Percentiles rank a stretch among this genome's conserved stretches.
Evolutionary conservation across 1,140 invertebrate genomes (phyloP).

Genomic region (Trichonephila inaurata): DNA sequence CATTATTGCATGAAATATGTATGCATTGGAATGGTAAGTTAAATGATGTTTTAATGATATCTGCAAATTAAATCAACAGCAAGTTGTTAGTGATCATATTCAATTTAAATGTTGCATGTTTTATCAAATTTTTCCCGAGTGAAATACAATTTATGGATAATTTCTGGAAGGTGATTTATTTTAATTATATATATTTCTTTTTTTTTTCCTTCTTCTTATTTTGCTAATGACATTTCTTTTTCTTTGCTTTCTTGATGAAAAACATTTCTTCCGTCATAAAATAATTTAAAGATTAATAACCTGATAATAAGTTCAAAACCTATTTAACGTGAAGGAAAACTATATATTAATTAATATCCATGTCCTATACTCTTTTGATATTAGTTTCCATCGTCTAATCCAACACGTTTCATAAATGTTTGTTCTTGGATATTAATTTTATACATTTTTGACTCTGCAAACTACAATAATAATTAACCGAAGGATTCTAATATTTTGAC

Average conservation of each 20-base stretch:
- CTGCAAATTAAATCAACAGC: background rate
- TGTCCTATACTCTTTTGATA: too few relatives aligned
- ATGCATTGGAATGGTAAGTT: background rate
- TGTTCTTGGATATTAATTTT: too few relatives aligned
- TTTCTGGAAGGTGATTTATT: background rate
- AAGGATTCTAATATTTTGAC: too few relatives aligned
- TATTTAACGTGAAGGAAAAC: too few relatives aligned
- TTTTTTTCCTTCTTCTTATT: background rate
- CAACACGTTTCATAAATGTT: too few relatives aligned
- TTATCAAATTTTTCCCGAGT: background rate
- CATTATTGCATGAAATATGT: background rate
- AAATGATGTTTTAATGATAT: background rate
- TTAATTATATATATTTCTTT: background rate
- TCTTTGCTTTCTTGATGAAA: background rate
- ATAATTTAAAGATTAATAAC: too few relatives aligned
- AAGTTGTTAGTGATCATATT: background rate
- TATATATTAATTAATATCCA: too few relatives aligned
- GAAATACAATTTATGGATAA: background rate
- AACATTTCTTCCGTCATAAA: background rate
- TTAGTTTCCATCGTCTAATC: too few relatives aligned
- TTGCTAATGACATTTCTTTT: background rate
- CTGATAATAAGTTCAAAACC: too few relatives aligned
- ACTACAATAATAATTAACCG: too few relatives aligned
- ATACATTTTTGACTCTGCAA: too few relatives aligned
- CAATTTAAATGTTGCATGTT: background rate